Evolutionary conservation across 2,888 invertebrate species (phyloP).

Genomic region (Folsomia manolachei): DNA sequence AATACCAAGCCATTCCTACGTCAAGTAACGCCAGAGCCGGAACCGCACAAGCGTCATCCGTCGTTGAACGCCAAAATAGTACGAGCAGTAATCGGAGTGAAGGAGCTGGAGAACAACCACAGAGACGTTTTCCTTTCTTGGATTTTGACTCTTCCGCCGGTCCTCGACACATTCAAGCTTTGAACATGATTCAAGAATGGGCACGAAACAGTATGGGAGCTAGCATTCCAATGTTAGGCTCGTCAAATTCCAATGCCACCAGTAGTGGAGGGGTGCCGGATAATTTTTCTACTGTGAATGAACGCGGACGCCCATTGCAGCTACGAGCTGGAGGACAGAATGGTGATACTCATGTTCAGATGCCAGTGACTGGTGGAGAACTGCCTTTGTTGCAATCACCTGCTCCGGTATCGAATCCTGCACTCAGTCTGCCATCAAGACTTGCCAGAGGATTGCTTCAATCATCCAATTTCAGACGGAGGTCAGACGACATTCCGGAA

Average conservation of each 20-base stretch:
- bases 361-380: not conserved
- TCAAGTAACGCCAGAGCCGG: not conserved
- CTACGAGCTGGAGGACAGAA: not conserved
- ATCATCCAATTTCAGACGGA: not conserved
- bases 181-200: constrained; percentile 24
- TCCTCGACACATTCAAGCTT: constrained; percentile 12
- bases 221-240: constrained; percentile 16
- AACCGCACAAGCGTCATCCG: not conserved
- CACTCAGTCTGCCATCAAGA: not conserved
- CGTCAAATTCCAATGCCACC: not conserved
- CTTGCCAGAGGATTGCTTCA: not conserved
- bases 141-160: not conserved
- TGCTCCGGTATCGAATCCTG: not conserved
- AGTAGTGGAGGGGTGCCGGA: not conserved
- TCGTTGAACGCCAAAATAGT: not conserved
- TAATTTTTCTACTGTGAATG: not conserved
- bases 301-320: not conserved
- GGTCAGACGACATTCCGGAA: constrained; percentile 2
- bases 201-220: constrained; percentile 14
- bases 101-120: constrained; percentile 1
- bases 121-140: not conserved
- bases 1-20: not conserved
- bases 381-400: not conserved
- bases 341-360: not conserved
- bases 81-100: constrained; percentile 1